These are phyloP conservation scores for Percopsis transmontana DNA, from an alignment of 2,113 vertebrate species.

Conservation along the genomic window DNA sequence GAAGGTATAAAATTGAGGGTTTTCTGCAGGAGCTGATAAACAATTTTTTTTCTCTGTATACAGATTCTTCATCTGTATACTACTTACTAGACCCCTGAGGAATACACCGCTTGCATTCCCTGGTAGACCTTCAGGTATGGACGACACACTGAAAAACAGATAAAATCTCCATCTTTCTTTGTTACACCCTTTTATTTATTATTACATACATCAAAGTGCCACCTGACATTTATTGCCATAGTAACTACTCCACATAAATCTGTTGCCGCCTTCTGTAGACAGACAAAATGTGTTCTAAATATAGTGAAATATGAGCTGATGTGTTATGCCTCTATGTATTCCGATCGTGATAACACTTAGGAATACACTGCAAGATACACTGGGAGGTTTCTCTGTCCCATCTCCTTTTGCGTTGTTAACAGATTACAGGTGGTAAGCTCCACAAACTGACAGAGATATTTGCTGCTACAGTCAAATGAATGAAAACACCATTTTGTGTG, in stretches of 20 bases:
- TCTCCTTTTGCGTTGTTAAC: constrained; percentile 34
- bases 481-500: constrained; percentile 56
- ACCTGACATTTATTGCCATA: neutral
- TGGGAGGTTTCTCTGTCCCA: neutral
- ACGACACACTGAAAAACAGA: constrained; percentile 81
- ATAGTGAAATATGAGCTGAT: neutral
- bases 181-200: neutral
- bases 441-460: constrained; percentile 25
- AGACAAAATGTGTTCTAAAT: neutral
- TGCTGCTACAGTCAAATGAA: constrained; percentile 45
- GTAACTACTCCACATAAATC: neutral
- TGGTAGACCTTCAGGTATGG: constrained; percentile 95
- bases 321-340: too few relatives aligned
- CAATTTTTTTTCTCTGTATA: fast-evolving
- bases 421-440: constrained; percentile 31
- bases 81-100: constrained; percentile 95
- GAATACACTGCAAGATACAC: neutral
- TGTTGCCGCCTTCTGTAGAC: neutral
- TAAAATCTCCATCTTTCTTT: neutral
- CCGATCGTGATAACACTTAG: too few relatives aligned
- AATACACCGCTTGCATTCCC: constrained; percentile 92
- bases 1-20: too few relatives aligned
- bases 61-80: neutral
- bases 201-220: neutral
- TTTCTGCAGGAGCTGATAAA: too few relatives aligned